phyloP scores from a whole-genome alignment of 2,797 vertebrate genomes.

The Neoniphon sammara region DNA sequence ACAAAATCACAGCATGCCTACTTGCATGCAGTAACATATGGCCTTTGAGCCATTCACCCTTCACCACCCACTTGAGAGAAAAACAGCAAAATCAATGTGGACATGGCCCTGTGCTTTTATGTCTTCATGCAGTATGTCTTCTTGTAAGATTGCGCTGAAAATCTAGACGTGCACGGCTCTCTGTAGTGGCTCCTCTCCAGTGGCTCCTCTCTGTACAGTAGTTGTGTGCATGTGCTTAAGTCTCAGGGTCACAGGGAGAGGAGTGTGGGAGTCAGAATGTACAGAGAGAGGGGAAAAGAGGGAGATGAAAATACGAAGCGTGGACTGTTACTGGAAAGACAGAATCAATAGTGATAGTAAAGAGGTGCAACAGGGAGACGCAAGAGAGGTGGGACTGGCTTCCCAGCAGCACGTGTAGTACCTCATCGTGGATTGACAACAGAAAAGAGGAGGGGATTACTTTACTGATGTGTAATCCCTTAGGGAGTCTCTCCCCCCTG shows the following conservation, averaged over 20 bases:
- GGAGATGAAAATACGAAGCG: not conserved
- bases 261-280: slow-evolving; percentile 14
- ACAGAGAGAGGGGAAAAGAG: slow-evolving; percentile 25
- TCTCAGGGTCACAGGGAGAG: slow-evolving; percentile 38
- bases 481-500: slow-evolving; percentile 14
- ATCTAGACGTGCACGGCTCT: slow-evolving; percentile 12
- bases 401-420: slow-evolving; percentile 39
- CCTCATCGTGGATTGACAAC: slow-evolving; percentile 56
- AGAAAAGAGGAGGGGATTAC: slow-evolving; percentile 47
- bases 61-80: not conserved
- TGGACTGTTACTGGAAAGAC: not conserved
- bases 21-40: not conserved
- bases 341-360: not conserved
- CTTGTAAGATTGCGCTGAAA: slow-evolving; percentile 32
- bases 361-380: slow-evolving; percentile 19
- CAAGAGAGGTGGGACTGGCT: slow-evolving; percentile 25
- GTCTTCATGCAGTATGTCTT: slow-evolving; percentile 13
- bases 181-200: slow-evolving; percentile 13
- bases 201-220: slow-evolving; percentile 1
- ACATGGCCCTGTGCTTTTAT: slow-evolving; percentile 8
- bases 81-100: slow-evolving; percentile 34
- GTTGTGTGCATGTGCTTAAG: slow-evolving; percentile 43
- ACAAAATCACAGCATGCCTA: no score
- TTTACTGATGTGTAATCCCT: slow-evolving; percentile 58
- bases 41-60: slow-evolving; percentile 11